Evolutionary conservation across 2,113 vertebrate genomes (phyloP).

Genomic region (Alouatta palliata): DNA sequence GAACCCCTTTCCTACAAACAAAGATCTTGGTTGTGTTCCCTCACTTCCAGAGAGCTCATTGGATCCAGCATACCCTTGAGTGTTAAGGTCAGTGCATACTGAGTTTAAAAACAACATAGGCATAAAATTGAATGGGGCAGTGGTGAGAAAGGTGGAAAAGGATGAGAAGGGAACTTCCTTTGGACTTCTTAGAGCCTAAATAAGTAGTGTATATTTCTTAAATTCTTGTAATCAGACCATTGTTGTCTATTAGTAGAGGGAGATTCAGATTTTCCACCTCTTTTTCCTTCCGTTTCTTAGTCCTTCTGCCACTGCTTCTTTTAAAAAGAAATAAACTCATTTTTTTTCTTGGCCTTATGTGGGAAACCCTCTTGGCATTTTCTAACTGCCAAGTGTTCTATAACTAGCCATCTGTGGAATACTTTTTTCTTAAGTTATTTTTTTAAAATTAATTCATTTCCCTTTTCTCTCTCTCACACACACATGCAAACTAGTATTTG

Average conservation of each 20-base stretch:
- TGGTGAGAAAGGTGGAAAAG: background rate
- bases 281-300: background rate
- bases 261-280: background rate
- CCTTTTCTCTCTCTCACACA: background rate
- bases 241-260: background rate
- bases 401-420: constrained; percentile 65
- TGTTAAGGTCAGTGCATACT: background rate
- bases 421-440: constrained; percentile 31
- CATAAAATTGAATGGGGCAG: background rate
- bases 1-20: background rate
- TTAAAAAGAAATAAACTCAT: constrained; percentile 49
- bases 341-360: constrained; percentile 43
- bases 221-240: background rate
- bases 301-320: constrained; percentile 36
- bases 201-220: background rate
- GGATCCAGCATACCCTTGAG: background rate
- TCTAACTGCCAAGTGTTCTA: constrained; percentile 64
- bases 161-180: background rate
- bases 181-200: background rate
- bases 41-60: background rate
- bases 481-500: background rate
- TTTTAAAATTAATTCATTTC: constrained; percentile 40
- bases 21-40: background rate
- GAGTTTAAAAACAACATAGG: constrained; percentile 12
- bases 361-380: constrained; percentile 65